Base-by-base conservation (phyloP, 2,113 vertebrate species). In the Phainopepla nitens region DNA sequence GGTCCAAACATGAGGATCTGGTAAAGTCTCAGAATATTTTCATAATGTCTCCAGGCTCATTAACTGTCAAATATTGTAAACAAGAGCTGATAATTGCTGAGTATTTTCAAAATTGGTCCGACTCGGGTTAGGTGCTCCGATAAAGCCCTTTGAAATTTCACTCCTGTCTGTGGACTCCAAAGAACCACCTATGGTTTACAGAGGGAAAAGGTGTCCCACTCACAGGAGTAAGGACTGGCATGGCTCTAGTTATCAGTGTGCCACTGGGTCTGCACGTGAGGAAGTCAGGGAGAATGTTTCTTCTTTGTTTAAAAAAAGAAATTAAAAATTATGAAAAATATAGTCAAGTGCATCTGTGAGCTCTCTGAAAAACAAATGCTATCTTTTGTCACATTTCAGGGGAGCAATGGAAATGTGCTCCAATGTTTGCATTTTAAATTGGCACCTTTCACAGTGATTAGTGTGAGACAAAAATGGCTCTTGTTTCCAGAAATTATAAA, bases 21-120 rank as follows among this genome's bases (percentile, higher is more conserved):
- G n/a, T 70, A 36, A 81, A 82, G 23, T 68, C 90, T 77, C 50
- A 72, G 76, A 92, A 86, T 77, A 93, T 82, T 93, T 93, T 78
- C 35, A 6, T 86, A 24, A 10, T 87, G 44, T 57, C 23, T 93
- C 31, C 24, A 41, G 53, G 69, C 23, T 91, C 35, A 39, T 87
- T 86, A 73, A 15, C 39, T 60, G 68, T 82, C 41, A 60, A 9
- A 6, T 62, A 41, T 65, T 75, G 14, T 81, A 89, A 87, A 83
- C 22, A 86, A 81, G 86, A 83, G 35, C 49, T 91, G 69, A 44
- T 87, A 47, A 29, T 41, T 89, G 23, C 39, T 53, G n/a, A 87
- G 41, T 6, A 2, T 45, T 64, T 79, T 60, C 17, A 50, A 83
- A 90, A 68, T 83, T 24, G 78, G 28, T 45, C 41, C n/a, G 21